A percentile compares a stretch with the other conserved stretches of the same genome.
Conservation (phyloP, 2,797 vertebrate species). For the Aselliscus stoliczkanus region DNA sequence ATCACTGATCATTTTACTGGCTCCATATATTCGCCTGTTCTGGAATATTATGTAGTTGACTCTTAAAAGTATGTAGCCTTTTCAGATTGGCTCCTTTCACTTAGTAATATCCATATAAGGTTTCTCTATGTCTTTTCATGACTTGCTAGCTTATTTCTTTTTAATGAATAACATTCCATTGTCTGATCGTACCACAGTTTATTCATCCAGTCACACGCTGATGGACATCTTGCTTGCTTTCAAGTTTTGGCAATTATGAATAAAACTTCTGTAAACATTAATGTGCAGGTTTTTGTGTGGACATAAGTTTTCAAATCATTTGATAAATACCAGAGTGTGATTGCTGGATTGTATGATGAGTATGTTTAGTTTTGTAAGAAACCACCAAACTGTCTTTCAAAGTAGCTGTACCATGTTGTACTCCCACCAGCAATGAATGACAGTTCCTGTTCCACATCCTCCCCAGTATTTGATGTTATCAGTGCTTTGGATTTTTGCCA, state of each 20-base stretch:
- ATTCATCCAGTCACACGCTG: background rate
- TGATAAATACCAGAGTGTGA: background rate
- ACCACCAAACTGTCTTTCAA: background rate
- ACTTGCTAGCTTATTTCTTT: background rate
- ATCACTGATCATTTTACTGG: background rate
- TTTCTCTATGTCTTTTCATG: background rate
- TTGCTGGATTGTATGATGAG: background rate
- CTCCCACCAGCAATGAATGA: background rate
- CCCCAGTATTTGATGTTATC: background rate
- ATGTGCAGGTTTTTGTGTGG: background rate
- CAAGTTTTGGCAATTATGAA: background rate
- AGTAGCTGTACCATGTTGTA: background rate
- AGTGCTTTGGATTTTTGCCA: background rate
- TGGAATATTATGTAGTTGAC: background rate
- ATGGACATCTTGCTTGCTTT: background rate
- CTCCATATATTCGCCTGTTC: background rate
- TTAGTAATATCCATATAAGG: background rate
- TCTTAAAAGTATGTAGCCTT: background rate
- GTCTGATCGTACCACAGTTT: background rate
- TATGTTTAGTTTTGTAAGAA: background rate
- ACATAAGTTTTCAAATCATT: background rate
- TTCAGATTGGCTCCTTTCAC: background rate
- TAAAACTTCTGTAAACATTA: background rate
- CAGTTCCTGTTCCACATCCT: background rate
- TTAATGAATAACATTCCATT: background rate